These are phyloP conservation scores for Sebastolobus alascanus DNA, from an alignment of 2,797 vertebrate species.

Conservation along the genomic window DNA sequence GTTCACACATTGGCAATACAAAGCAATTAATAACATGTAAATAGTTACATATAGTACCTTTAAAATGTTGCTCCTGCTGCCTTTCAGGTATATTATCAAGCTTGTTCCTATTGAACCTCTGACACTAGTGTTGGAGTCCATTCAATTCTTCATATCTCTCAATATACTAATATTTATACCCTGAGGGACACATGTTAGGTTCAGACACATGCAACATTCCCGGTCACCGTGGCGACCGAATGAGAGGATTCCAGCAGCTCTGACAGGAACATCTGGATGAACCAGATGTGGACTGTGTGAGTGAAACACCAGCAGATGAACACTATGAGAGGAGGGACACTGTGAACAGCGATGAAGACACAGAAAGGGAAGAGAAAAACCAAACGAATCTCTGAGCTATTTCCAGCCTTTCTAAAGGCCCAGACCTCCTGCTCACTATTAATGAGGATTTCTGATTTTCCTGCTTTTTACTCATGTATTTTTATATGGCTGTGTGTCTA, in stretches of 20 bases:
- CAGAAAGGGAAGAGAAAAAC: slow-evolving; percentile 14
- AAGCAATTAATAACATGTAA: no score
- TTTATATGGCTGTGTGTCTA: slow-evolving; percentile 20
- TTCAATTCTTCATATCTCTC: neutral
- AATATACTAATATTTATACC: neutral
- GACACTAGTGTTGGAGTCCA: slow-evolving; percentile 3
- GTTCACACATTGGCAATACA: no score
- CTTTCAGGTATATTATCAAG: slow-evolving; percentile 34
- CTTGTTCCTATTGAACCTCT: neutral
- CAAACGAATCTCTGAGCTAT: neutral
- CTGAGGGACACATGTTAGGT: neutral
- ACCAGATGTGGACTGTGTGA: neutral
- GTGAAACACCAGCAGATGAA: slow-evolving; percentile 36
- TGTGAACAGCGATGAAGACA: neutral
- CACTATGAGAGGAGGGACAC: neutral
- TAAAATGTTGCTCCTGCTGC: slow-evolving; percentile 33
- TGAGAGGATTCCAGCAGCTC: neutral
- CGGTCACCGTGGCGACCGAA: neutral
- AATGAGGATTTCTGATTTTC: neutral
- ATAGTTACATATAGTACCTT: no score
- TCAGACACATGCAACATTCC: slow-evolving; percentile 35
- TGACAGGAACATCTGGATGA: neutral
- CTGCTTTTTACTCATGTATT: slow-evolving; percentile 20
- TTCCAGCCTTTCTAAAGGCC: neutral
- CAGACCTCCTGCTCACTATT: neutral